Evolutionary conservation across 2,797 vertebrate genomes (phyloP).

Genomic region (Sebastes iracundus): DNA sequence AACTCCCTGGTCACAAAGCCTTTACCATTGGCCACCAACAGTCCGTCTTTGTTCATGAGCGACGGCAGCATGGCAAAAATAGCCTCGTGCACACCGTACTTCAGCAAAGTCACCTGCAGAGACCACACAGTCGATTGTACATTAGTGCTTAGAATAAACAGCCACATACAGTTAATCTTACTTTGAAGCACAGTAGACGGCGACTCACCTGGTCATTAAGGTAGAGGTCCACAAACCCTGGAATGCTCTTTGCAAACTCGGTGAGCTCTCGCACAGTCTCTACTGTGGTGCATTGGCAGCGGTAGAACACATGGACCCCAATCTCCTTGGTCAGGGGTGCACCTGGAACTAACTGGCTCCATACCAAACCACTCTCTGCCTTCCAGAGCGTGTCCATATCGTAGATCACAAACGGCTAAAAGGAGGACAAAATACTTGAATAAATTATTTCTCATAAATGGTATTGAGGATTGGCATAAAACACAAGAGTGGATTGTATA

Average conservation of each 20-base stretch:
- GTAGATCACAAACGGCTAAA: conserved; percentile 97
- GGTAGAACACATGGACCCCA: conserved; percentile 97
- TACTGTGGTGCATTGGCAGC: conserved; percentile 97
- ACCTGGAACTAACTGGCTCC: conserved; percentile 93
- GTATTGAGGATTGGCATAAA: neutral
- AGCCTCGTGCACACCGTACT: conserved; percentile 97
- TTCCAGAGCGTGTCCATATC: conserved; percentile 98
- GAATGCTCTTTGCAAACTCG: conserved; percentile 99
- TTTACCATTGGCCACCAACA: conserved; percentile 94
- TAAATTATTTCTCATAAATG: neutral
- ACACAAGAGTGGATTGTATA: neutral
- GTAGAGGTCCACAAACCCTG: conserved; percentile 94
- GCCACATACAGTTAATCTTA: neutral
- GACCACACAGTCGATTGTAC: neutral
- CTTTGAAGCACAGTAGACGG: neutral
- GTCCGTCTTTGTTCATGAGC: conserved; percentile 98
- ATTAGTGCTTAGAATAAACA: neutral
- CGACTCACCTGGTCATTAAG: conserved; percentile 92
- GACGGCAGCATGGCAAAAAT: conserved; percentile 99
- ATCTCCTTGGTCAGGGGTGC: conserved; percentile 96
- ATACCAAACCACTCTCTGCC: conserved; percentile 95
- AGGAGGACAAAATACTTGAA: neutral
- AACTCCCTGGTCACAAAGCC: conserved; percentile 98
- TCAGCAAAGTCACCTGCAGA: conserved; percentile 92
- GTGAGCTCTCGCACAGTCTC: conserved; percentile 98